Conservation (phyloP, 2,888 invertebrate genomes). For the Phymatocera aterrima region DNA sequence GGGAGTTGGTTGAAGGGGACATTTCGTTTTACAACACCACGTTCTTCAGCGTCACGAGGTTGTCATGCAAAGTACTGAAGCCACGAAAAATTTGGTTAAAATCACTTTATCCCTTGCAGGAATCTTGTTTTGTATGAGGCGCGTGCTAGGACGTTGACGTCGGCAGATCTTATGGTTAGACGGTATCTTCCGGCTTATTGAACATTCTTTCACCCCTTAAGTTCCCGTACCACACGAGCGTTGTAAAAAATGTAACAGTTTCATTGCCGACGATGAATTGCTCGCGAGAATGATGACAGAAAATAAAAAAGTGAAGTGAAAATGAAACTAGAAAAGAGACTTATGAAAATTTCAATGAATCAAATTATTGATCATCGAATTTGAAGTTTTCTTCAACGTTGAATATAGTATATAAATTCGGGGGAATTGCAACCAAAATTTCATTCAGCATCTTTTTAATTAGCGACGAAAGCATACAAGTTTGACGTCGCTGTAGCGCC, state of each 20-base stretch:
- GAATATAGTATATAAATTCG: background rate
- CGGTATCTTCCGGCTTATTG: constrained; percentile 30
- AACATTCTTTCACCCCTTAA: constrained; percentile 19
- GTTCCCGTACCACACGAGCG: background rate
- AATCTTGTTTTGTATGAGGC: constrained; percentile 19
- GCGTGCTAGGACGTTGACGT: constrained; percentile 5
- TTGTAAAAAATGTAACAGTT: constrained; percentile 23
- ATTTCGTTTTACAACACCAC: background rate
- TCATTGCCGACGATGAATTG: constrained; percentile 20
- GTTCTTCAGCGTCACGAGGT: background rate
- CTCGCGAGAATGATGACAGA: constrained; percentile 3
- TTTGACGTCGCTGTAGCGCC: background rate
- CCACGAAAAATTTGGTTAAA: constrained; percentile 12
- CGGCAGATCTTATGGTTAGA: constrained; percentile 24
- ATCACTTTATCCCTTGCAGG: background rate
- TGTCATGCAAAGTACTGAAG: constrained; percentile 20
- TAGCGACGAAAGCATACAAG: background rate
- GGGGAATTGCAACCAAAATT: background rate
- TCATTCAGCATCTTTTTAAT: background rate
- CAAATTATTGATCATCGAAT: background rate
- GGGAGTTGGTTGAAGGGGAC: constrained; percentile 29
- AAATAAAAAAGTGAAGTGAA: constrained; percentile 2
- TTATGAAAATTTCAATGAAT: background rate
- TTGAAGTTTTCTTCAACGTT: background rate
- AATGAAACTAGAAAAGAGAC: background rate